Evolutionary conservation across 2,113 vertebrate genomes (phyloP), one percentile per base, ranked within the genome.

Genomic region (Pontoporia blainvillei): DNA sequence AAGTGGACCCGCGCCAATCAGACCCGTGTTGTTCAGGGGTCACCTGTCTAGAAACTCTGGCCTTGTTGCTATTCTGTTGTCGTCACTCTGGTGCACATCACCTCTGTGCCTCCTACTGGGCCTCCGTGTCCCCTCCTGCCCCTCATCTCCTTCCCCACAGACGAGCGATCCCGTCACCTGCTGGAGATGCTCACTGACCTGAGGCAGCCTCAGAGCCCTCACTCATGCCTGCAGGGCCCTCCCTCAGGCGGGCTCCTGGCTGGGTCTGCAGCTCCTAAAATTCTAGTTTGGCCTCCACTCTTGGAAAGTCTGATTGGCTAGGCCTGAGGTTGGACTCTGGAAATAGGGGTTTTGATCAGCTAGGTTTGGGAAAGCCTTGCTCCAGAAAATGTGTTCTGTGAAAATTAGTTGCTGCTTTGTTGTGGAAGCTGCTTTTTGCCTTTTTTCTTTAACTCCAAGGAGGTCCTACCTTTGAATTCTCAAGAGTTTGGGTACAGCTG

Each of bases 391-490:
- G 27, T 73, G 25, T 78, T 88, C 31, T 49, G 31, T 62, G n/a
- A 41, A 2, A 41, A 39, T 46, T 6, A 64, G 31, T 49, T 78
- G 17, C 39, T 66, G 14, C 71, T 86, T 66, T 1, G 6, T 13
- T 44, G 31, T 67, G 49, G 21, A 59, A 62, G 13, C 54, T 73
- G 20, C 36, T 72, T 29, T 94, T 72, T 52, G 27, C 18, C 5
- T 92, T 93, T 66, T 57, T 20, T 41, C 12, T 84, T 84, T 36
- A 90, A 72, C 59, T 61, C 44, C 23, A 20, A 79, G n/a, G n/a
- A 94, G 41, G 71, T 8, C 8, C 61, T 64, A 6, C 10, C 41
- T 94, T 94, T 44, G 71, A 76, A 67, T 95, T 96, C 91, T 94
- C 57, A 62, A 59, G 88, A 20, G 96, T 73, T 57, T 57, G 13